A percentile compares a stretch with the other conserved stretches of the same genome.
phyloP scores from a whole-genome alignment of 2,113 vertebrate genomes.

The Pundamilia nyererei region DNA sequence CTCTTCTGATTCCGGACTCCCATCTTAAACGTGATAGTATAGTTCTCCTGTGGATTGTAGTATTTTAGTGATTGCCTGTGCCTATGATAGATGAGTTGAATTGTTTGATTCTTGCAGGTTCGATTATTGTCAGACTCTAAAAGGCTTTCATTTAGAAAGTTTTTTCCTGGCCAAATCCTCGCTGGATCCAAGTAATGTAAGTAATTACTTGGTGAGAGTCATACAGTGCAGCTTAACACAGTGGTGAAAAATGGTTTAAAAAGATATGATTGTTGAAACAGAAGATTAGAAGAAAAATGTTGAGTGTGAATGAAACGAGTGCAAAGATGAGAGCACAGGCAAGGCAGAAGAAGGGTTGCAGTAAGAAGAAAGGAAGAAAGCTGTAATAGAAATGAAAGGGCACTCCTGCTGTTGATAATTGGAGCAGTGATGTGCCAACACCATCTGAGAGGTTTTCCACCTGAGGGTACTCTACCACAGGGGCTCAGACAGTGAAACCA shows the following conservation, averaged over 20 bases:
- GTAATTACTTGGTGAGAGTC: background rate
- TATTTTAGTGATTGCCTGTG: background rate
- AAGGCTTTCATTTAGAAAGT: constrained; percentile 8
- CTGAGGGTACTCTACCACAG: constrained; percentile 40
- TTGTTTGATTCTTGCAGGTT: constrained; percentile 20
- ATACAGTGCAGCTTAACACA: background rate
- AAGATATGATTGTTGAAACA: constrained; percentile 14
- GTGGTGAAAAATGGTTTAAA: background rate
- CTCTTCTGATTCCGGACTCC: constrained; percentile 30
- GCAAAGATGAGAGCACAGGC: constrained; percentile 5
- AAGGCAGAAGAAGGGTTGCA: constrained; percentile 6
- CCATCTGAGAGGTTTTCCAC: constrained; percentile 55
- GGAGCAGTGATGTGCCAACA: constrained; percentile 53
- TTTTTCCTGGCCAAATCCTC: background rate
- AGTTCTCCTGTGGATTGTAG: constrained; percentile 12
- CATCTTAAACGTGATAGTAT: background rate
- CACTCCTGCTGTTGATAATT: constrained; percentile 62
- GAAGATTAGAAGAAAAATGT: constrained; percentile 34
- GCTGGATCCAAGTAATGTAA: background rate
- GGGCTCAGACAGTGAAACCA: constrained; percentile 42
- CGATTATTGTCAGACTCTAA: constrained; percentile 18
- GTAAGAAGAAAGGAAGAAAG: constrained; percentile 27
- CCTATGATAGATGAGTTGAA: constrained; percentile 20
- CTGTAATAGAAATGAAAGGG: constrained; percentile 52
- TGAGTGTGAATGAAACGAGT: constrained; percentile 23